Percentiles rank a stretch among this genome's conserved stretches.
These are phyloP conservation scores for Schizopygopsis malacanthus DNA, from an alignment of 2,797 vertebrate genomes.

Conservation along the genomic window DNA sequence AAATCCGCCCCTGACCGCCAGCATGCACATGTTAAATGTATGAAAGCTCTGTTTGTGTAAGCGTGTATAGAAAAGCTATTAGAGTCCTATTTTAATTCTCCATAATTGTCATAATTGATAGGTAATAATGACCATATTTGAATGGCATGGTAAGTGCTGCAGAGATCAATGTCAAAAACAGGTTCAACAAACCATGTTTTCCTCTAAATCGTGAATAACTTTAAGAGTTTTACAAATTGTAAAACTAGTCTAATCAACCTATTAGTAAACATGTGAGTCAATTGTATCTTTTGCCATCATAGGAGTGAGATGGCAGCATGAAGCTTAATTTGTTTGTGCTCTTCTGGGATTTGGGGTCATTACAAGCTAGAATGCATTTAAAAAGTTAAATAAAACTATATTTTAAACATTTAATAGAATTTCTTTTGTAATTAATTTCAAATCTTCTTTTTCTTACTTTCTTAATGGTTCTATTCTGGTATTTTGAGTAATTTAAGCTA, in stretches of 20 bases:
- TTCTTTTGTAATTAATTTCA: not conserved
- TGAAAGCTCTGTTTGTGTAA: constrained; percentile 44
- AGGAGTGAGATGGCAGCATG: not conserved
- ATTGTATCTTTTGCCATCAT: not conserved
- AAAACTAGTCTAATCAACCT: not conserved
- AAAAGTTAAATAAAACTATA: not conserved
- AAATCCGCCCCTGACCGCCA: too few relatives aligned
- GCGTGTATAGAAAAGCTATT: constrained; percentile 25
- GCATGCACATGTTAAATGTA: constrained; percentile 22
- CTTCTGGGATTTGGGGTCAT: not conserved
- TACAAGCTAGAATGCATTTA: not conserved
- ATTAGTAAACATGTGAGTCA: not conserved
- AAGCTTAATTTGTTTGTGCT: not conserved
- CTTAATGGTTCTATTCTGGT: not conserved
- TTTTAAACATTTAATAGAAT: not conserved
- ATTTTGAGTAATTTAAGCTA: not conserved
- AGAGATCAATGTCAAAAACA: not conserved
- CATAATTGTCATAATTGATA: not conserved
- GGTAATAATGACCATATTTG: not conserved
- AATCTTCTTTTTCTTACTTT: not conserved
- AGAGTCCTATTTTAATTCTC: not conserved
- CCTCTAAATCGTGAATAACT: not conserved
- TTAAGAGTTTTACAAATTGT: not conserved
- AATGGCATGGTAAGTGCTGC: not conserved
- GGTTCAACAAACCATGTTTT: not conserved